A percentile compares a stretch with the other conserved stretches of the same genome.
These are phyloP conservation scores for Ochropacha duplaris DNA, from an alignment of 2,888 invertebrate genomes.

Conservation along the genomic window DNA sequence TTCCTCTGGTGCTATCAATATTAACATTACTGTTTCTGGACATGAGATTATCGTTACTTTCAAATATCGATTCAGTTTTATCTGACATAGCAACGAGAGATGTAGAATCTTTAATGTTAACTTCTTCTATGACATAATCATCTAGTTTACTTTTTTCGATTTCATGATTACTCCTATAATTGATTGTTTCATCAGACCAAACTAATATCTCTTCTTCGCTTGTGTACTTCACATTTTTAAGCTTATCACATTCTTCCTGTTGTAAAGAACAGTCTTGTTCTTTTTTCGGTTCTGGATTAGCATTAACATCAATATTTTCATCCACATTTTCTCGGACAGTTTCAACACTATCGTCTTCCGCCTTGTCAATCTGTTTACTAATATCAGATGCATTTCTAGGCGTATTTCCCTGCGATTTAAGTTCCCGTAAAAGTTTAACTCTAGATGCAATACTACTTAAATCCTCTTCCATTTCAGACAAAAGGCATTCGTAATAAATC, in stretches of 20 bases:
- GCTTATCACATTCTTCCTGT: constrained; percentile 49
- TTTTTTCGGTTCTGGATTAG: constrained; percentile 26
- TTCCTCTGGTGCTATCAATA: constrained; percentile 70
- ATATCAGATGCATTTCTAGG: constrained; percentile 43
- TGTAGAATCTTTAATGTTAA: constrained; percentile 24
- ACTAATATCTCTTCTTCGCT: constrained; percentile 55
- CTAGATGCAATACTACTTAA: constrained; percentile 64
- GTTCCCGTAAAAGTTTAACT: constrained; percentile 60
- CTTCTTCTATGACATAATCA: constrained; percentile 16
- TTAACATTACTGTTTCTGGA: constrained; percentile 58
- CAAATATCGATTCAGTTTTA: constrained; percentile 55
- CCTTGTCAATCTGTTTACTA: constrained; percentile 25
- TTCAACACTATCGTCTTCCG: constrained; percentile 15
- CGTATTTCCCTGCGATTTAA: constrained; percentile 51
- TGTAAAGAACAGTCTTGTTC: constrained; percentile 41
- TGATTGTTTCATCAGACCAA: constrained; percentile 53
- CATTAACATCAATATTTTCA: constrained; percentile 11
- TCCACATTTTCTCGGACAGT: constrained; percentile 13
- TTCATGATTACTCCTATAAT: constrained; percentile 32
- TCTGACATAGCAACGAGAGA: constrained; percentile 54
- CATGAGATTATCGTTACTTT: constrained; percentile 57
- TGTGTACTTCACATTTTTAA: constrained; percentile 55
- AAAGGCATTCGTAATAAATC: constrained; percentile 65
- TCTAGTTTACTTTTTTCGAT: constrained; percentile 21
- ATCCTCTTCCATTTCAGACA: constrained; percentile 60